phyloP scores from a whole-genome alignment of 1,140 invertebrate species.

The Magallana gigas region DNA sequence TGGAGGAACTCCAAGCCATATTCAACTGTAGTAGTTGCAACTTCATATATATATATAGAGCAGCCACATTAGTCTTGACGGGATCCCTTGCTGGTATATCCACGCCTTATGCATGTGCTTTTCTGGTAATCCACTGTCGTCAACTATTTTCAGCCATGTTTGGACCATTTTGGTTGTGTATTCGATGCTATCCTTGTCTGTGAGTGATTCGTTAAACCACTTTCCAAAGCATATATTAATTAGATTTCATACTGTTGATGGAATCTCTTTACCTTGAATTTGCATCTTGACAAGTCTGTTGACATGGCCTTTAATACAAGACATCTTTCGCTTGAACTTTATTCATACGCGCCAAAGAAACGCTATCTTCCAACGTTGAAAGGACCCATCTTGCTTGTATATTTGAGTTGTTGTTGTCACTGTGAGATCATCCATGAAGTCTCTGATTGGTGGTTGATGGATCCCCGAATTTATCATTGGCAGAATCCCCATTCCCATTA shows the following conservation, averaged over 20 bases:
- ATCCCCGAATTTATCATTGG: slow-evolving; percentile 24
- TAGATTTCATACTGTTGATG: slow-evolving; percentile 24
- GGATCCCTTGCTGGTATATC: slow-evolving; percentile 53
- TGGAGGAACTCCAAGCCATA: slow-evolving; percentile 24
- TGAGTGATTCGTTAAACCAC: no score
- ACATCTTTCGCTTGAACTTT: not conserved
- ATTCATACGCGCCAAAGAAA: slow-evolving; percentile 49
- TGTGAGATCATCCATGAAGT: slow-evolving; percentile 49
- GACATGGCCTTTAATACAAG: slow-evolving; percentile 25
- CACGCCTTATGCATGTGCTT: slow-evolving; percentile 48
- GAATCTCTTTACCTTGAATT: not conserved
- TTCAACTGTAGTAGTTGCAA: slow-evolving; percentile 40
- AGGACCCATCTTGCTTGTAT: slow-evolving; percentile 45
- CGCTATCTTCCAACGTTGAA: slow-evolving; percentile 44
- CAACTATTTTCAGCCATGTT: slow-evolving; percentile 50
- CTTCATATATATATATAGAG: slow-evolving; percentile 48
- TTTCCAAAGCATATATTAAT: slow-evolving; percentile 54
- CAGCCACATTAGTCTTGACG: slow-evolving; percentile 46
- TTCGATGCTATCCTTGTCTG: no score
- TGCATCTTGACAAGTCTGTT: slow-evolving; percentile 21
- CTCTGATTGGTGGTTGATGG: slow-evolving; percentile 16
- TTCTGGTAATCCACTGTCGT: slow-evolving; percentile 33
- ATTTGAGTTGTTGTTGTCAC: slow-evolving; percentile 41
- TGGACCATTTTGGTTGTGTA: not conserved
- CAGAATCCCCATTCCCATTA: slow-evolving; percentile 36